phyloP scores from a whole-genome alignment of 2,888 invertebrate species.

The Eupithecia dodoneata region DNA sequence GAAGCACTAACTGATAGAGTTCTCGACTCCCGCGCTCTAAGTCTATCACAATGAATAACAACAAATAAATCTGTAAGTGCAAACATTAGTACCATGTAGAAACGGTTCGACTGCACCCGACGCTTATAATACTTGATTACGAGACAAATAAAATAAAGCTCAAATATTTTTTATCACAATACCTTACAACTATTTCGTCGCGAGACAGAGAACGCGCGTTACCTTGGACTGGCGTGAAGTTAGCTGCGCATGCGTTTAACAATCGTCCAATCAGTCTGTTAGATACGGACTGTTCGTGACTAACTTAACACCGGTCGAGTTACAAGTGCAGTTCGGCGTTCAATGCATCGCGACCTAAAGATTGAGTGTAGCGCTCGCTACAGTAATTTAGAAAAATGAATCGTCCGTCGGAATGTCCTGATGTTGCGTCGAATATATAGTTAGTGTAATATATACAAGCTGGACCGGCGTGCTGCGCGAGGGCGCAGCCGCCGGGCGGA shows the following conservation, averaged over 20 bases:
- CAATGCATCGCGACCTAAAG: constrained; percentile 34
- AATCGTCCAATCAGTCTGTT: background rate
- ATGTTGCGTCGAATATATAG: constrained; percentile 56
- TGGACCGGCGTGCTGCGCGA: background rate
- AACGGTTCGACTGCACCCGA: constrained; percentile 38
- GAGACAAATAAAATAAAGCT: constrained; percentile 55
- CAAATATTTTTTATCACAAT: constrained; percentile 61
- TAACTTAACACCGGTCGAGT: background rate
- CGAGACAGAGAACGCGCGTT: constrained; percentile 21
- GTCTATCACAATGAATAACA: constrained; percentile 55
- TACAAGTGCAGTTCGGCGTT: constrained; percentile 4
- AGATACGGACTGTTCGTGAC: background rate
- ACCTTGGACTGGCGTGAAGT: background rate
- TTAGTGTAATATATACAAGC: constrained; percentile 72
- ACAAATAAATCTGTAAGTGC: constrained; percentile 61
- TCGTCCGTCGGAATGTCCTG: constrained; percentile 45
- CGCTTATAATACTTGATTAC: constrained; percentile 46
- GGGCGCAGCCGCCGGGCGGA: background rate
- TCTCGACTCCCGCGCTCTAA: constrained; percentile 40
- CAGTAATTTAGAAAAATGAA: constrained; percentile 41
- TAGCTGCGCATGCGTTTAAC: background rate
- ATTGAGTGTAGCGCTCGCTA: constrained; percentile 35
- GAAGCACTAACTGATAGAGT: background rate
- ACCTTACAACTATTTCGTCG: constrained; percentile 53
- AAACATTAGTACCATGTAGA: constrained; percentile 53